These are phyloP conservation scores for Iphiclides podalirius DNA, from an alignment of 2,888 invertebrate species.

Conservation along the genomic window DNA sequence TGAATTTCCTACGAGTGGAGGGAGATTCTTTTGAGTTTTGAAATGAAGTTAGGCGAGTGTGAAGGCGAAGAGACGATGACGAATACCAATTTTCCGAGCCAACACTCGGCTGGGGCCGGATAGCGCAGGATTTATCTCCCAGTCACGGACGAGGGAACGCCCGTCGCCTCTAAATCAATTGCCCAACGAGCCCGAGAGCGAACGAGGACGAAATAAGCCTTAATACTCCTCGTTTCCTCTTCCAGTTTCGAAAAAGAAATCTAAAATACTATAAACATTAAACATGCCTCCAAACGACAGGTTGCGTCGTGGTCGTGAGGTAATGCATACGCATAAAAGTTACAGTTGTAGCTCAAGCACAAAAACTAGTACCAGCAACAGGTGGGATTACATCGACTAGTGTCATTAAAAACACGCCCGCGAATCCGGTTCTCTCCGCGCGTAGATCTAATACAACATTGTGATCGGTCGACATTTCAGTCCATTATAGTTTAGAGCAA, in stretches of 20 bases:
- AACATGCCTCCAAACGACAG: conserved; percentile 31
- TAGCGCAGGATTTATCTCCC: conserved; percentile 57
- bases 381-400: conserved; percentile 56
- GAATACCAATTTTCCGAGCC: conserved; percentile 63
- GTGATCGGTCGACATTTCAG: conserved; percentile 32
- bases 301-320: conserved; percentile 34
- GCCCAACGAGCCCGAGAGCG: conserved; percentile 34
- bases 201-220: conserved; percentile 28
- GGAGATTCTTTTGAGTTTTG: not conserved
- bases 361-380: conserved; percentile 64
- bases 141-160: conserved; percentile 44
- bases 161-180: conserved; percentile 64
- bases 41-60: conserved; percentile 7
- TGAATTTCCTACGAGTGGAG: conserved; percentile 11
- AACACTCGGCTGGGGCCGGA: conserved; percentile 56
- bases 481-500: conserved; percentile 12
- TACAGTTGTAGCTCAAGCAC: conserved; percentile 40
- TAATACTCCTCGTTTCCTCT: no score
- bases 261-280: conserved; percentile 31
- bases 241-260: conserved; percentile 7
- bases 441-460: conserved; percentile 44
- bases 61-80: conserved; percentile 20
- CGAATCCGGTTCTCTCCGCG: conserved; percentile 51
- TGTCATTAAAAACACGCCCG: conserved; percentile 42
- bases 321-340: conserved; percentile 37